Evolutionary conservation across 2,888 invertebrate species (phyloP).

Genomic region (Epinotia brunnichana): DNA sequence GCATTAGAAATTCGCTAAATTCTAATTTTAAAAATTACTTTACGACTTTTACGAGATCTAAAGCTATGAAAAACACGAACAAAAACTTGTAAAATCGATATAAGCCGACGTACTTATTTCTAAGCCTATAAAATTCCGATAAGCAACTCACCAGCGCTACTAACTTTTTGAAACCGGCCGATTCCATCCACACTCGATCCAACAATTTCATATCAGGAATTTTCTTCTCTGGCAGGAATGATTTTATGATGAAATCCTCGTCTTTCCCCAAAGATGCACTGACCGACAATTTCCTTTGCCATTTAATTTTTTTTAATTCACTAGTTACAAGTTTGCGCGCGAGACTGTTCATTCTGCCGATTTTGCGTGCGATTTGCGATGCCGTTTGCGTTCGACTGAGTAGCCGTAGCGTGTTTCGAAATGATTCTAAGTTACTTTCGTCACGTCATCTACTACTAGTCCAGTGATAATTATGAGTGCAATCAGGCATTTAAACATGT

Average conservation of each 20-base stretch:
- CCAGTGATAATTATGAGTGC: background rate
- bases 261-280: slow-evolving; percentile 59
- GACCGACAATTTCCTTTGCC: slow-evolving; percentile 63
- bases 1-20: no score
- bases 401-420: slow-evolving; percentile 5
- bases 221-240: slow-evolving; percentile 64
- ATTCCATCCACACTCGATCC: slow-evolving; percentile 68
- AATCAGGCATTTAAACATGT: background rate
- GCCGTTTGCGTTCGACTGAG: slow-evolving; percentile 56
- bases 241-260: slow-evolving; percentile 69
- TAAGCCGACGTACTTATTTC: background rate
- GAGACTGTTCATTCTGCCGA: slow-evolving; percentile 61
- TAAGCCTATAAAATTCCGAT: background rate
- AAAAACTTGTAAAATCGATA: no score
- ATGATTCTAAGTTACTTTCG: background rate
- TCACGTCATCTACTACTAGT: background rate
- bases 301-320: slow-evolving; percentile 68
- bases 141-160: slow-evolving; percentile 74
- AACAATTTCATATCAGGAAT: slow-evolving; percentile 66
- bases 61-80: no score
- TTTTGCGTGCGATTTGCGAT: slow-evolving; percentile 59
- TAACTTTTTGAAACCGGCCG: slow-evolving; percentile 63
- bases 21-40: no score
- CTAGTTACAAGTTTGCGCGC: slow-evolving; percentile 70
- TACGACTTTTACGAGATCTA: no score